Base-by-base conservation (phyloP, 2,113 vertebrate species). In the Alosa alosa region DNA sequence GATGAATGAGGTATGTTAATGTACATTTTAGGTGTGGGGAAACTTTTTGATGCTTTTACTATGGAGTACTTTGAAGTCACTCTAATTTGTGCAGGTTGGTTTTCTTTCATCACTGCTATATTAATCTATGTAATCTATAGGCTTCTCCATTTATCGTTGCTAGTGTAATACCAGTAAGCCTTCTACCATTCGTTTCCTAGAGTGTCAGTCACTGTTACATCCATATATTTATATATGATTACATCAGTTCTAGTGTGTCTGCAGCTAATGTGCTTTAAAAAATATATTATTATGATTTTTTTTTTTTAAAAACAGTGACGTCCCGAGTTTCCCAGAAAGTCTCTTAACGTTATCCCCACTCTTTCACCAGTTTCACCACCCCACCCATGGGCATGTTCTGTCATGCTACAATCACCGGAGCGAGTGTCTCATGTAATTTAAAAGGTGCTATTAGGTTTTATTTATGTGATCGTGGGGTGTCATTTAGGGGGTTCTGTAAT, bases 371-470 rank as follows among this genome's bases (percentile, higher is more conserved):
- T 85, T 57, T 64, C 84, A 85, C 81, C 36, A 89, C 85, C 89
- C 92, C 88, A 89, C 91, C 90, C 88, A n/a, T 60, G 31, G 86
- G 87, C 94, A 46, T 91, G 94, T 92, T 86, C 52, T 25, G 87
- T 92, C 94, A 90, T 86, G 95, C 88, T 64, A 8, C 75, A 22
- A 20, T 31, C 86, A 84, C 88, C 68, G 11, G 31, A 64, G 86
- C 89, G 89, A 86, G 92, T 72, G 88, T 86, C 84, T 88, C 86
- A 87, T 89, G 81, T 81, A 78, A 41, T 85, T 90, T 85, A 87
- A 81, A 91, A 87, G 90, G 89, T 90, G 87, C 84, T 88, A 91
- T 95, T 92, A 92, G 81, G 55, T 87, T 91, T 88, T 88, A 92
- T 94, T 92, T 90, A 90, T 83, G 87, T 89, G 90, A 90, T 92